Evolutionary conservation across 2,888 invertebrate genomes (phyloP).

Genomic region (Stenichneumon culpator): DNA sequence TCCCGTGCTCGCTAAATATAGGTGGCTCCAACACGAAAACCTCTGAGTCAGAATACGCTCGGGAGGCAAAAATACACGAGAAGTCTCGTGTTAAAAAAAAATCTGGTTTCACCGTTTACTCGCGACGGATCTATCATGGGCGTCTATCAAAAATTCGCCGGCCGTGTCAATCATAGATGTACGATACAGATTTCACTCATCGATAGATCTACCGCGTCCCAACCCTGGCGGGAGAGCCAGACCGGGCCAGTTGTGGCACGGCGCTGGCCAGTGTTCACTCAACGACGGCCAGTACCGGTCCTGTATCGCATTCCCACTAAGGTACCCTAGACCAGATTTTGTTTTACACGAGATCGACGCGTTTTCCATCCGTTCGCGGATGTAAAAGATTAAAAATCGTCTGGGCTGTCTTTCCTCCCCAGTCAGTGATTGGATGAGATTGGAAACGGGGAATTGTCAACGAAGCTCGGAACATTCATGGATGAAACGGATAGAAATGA

Average conservation of each 20-base stretch:
- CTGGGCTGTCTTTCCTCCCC: neutral
- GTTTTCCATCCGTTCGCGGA: neutral
- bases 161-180: no score
- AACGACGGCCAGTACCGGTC: neutral
- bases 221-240: neutral
- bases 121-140: neutral
- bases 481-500: constrained; percentile 37
- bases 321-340: neutral
- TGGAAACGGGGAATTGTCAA: neutral
- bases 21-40: constrained; percentile 58
- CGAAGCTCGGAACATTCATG: neutral
- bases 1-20: constrained; percentile 73
- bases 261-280: neutral
- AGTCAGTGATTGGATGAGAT: constrained; percentile 19
- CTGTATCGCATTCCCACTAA: neutral
- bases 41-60: constrained; percentile 70
- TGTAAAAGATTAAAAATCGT: neutral
- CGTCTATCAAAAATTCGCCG: constrained; percentile 12
- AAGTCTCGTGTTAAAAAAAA: constrained; percentile 14
- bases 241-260: no score
- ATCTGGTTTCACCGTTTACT: constrained; percentile 1
- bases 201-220: neutral
- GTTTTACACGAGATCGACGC: neutral
- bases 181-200: neutral
- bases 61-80: constrained; percentile 70